Evolutionary conservation across 2,797 vertebrate species (phyloP).

Genomic region (Gymnoscopelus microlampas): DNA sequence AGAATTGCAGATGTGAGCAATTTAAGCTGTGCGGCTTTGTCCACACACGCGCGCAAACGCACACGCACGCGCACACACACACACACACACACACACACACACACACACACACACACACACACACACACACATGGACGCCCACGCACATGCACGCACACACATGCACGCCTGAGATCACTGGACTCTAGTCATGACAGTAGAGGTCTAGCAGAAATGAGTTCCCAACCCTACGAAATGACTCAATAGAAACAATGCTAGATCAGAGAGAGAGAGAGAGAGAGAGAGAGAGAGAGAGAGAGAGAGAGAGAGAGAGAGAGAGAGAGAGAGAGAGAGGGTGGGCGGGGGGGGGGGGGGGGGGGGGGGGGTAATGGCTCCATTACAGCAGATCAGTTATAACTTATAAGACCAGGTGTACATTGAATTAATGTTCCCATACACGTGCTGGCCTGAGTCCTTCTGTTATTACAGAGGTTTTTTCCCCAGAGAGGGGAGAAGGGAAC

Average conservation of each 20-base stretch:
- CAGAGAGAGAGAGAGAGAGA: constrained; percentile 19
- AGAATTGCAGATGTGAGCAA: constrained; percentile 71
- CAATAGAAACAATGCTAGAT: constrained; percentile 17
- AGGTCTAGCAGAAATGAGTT: constrained; percentile 22
- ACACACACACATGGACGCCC: background rate
- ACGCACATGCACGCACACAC: background rate
- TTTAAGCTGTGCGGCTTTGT: constrained; percentile 37
- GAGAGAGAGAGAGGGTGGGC: constrained; percentile 4
- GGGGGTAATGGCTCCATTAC: constrained; percentile 47
- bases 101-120: background rate
- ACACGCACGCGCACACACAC: background rate
- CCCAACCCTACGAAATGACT: constrained; percentile 28
- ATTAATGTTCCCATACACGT: too few species aligned
- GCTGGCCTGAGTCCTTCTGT: too few species aligned
- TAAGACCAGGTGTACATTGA: too few species aligned
- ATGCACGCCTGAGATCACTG: constrained; percentile 18
- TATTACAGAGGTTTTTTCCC: too few species aligned
- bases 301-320: constrained; percentile 4
- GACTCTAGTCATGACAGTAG: constrained; percentile 43
- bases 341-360: background rate
- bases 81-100: constrained; percentile 9
- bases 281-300: constrained; percentile 35
- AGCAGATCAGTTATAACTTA: constrained; percentile 10
- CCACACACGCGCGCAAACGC: background rate
- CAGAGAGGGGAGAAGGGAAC: too few species aligned